Evolutionary conservation across 2,888 invertebrate genomes (phyloP), one percentile per base, ranked within the genome.

Genomic region (Epirrhoe alternata): DNA sequence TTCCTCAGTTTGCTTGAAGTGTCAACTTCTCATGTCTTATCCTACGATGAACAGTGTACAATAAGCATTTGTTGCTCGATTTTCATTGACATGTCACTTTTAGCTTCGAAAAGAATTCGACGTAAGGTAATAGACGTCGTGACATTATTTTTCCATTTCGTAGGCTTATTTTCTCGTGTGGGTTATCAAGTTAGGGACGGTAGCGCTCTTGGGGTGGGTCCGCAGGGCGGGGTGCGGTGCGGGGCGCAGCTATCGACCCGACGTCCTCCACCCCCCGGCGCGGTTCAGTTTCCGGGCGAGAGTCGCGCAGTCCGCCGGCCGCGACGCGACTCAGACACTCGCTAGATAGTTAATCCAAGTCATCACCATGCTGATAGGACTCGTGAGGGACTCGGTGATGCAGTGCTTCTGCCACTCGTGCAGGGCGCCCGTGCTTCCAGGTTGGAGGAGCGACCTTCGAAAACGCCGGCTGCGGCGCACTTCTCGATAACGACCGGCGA

Each of bases 361-460:
- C 86, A 83, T 86, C 90, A 91, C 82, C 88, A 97, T 97, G 97
- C 94, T 97, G 95, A 97, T 97, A 94, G 97, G 96, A 90, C 95
- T 97, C 85, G 97, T 97, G 88, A 96, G 97, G 92, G 97, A 97
- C 92, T 97, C 97, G 89, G 97, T 97, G 90, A 95, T 97, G 96
- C 97, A 97, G 95, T 97, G 97, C 94, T 97, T 97, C 95, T 97
- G 97, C 94, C 97, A 97, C 94, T 96, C 97, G 92, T 97, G 97
- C 95, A 96, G 97, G 88, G 97, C 97, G 82, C 97, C 97, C 77
- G 94, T 95, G 80, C 89, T 97, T 85, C 95, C 96, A 94, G 96
- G 96, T 96, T 95, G 95, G 95, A 88, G 77, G 72, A 69, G 68
- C 64, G 24, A 30, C 52, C 5, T 42, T 55, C 49, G 31, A 56